phyloP scores from a whole-genome alignment of 2,888 invertebrate species.

The Perdita meconis region DNA sequence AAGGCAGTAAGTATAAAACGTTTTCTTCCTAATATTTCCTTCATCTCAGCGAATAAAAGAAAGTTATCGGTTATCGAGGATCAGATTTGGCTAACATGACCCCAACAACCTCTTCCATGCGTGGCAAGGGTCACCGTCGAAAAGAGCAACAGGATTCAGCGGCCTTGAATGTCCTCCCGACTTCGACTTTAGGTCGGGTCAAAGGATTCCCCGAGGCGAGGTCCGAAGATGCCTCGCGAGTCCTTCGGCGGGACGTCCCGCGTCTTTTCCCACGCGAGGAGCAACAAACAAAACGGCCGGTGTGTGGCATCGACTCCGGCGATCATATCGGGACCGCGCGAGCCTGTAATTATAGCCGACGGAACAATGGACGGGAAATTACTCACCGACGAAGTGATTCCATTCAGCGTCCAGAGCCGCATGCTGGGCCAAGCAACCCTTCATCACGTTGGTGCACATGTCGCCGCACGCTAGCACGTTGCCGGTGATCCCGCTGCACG shows the following conservation, averaged over 20 bases:
- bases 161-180: no score
- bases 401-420: slow-evolving; percentile 94
- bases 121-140: no score
- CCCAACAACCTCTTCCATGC: no score
- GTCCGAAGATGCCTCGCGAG: background rate
- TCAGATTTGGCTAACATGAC: no score
- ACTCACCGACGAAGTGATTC: slow-evolving; percentile 92
- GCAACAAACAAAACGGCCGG: slow-evolving; percentile 21
- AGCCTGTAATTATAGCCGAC: slow-evolving; percentile 12
- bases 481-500: slow-evolving; percentile 89
- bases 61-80: no score
- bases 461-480: slow-evolving; percentile 90
- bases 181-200: no score
- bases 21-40: no score
- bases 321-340: slow-evolving; percentile 2
- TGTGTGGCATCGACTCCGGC: background rate
- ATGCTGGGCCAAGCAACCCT: slow-evolving; percentile 94
- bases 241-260: no score
- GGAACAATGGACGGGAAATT: slow-evolving; percentile 47
- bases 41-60: no score
- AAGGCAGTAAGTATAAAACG: no score
- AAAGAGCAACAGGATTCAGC: no score
- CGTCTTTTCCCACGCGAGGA: slow-evolving; percentile 16
- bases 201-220: slow-evolving; percentile 1
- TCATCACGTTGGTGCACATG: slow-evolving; percentile 96